These are phyloP conservation scores for Popillia japonica DNA, from an alignment of 1,140 invertebrate genomes.

Conservation along the genomic window DNA sequence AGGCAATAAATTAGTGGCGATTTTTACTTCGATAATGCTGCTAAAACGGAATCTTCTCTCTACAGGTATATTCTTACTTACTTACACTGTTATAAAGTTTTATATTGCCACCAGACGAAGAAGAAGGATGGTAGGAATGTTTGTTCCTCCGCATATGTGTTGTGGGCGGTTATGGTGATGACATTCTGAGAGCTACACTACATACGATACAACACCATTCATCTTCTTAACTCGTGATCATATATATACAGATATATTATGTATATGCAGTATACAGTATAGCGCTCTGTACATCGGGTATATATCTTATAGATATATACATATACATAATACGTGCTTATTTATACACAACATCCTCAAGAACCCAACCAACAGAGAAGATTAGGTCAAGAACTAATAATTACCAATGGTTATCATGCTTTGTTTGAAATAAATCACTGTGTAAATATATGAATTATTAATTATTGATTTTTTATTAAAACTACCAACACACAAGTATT, in stretches of 20 bases:
- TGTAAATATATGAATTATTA: constrained; percentile 35
- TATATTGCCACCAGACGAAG: neutral
- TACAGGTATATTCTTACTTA: neutral
- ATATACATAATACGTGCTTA: neutral
- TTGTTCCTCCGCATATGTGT: neutral
- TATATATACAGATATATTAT: constrained; percentile 8
- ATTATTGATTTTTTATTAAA: constrained; percentile 37
- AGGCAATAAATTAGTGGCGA: constrained; percentile 10
- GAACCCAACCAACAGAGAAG: neutral
- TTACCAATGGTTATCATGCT: neutral
- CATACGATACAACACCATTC: constrained; percentile 33
- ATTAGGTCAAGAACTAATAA: constrained; percentile 39
- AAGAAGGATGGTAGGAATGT: neutral
- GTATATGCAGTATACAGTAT: neutral
- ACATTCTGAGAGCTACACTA: constrained; percentile 38
- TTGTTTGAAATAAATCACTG: constrained; percentile 24
- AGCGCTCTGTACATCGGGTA: neutral
- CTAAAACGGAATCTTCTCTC: neutral
- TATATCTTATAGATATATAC: neutral
- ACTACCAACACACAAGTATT: neutral
- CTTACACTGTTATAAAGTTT: neutral
- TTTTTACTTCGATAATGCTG: neutral
- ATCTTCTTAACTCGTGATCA: constrained; percentile 39
- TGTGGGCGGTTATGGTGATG: constrained; percentile 38
- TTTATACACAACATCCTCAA: neutral